Conservation (phyloP, 53 echinoderm and acorn worm genomes). For the Holothuria scabra region DNA sequence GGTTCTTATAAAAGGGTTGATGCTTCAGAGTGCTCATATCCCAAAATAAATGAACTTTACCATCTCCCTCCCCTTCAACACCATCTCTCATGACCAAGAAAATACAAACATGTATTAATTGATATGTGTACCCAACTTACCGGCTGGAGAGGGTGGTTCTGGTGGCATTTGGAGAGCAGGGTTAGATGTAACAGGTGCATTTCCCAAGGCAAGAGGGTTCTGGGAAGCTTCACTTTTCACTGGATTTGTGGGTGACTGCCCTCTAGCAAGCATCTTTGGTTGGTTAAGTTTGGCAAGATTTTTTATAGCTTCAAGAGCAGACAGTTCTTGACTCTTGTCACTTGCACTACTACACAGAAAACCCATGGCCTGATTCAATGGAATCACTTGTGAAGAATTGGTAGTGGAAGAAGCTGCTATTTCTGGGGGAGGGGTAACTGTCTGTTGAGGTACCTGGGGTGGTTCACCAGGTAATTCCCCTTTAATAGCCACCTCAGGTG, state of each 20-base stretch:
- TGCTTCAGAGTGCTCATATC: no score
- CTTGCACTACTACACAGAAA: conserved; percentile 12
- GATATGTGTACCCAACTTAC: conserved; percentile 36
- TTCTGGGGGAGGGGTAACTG: background rate
- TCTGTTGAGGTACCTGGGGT: conserved; percentile 15
- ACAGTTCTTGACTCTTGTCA: conserved; percentile 44
- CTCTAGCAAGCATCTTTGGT: conserved; percentile 20
- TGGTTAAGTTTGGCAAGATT: conserved; percentile 55
- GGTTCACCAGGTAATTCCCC: conserved; percentile 26
- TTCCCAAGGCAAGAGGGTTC: conserved; percentile 28
- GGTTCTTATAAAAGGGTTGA: no score
- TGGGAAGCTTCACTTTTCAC: conserved; percentile 26
- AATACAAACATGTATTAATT: no score
- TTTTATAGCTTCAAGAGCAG: conserved; percentile 59
- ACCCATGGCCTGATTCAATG: conserved; percentile 40
- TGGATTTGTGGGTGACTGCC: conserved; percentile 17
- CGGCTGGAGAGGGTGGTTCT: conserved; percentile 9
- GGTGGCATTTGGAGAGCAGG: conserved; percentile 44
- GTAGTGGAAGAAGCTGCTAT: conserved; percentile 17
- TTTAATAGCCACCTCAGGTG: conserved; percentile 13
- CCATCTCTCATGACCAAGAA: no score
- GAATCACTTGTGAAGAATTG: conserved; percentile 20
- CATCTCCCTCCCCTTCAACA: no score
- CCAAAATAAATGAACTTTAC: no score
- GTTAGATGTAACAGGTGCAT: conserved; percentile 29